Conservation (phyloP, 2,888 invertebrate species). For the Hypena proboscidalis region DNA sequence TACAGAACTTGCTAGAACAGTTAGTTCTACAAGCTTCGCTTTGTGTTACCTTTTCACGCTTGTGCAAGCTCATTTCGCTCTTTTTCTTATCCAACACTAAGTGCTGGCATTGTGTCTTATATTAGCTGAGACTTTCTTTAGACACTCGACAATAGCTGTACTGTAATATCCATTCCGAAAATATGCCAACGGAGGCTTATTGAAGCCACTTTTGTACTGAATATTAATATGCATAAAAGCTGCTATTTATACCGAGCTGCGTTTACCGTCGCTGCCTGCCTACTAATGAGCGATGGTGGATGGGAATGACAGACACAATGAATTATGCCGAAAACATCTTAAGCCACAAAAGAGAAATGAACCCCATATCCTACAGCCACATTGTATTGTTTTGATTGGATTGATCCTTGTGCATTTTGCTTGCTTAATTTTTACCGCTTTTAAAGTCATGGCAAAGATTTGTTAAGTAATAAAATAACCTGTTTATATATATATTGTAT, state of each 20-base stretch:
- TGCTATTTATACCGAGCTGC: conserved; percentile 4
- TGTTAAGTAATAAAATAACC: too few species aligned
- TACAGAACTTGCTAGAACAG: too few species aligned
- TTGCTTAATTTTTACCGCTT: too few species aligned
- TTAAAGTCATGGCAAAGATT: too few species aligned
- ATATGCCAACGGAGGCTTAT: background rate
- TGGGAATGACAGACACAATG: conserved; percentile 18
- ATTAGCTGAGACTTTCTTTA: background rate
- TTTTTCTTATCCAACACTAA: background rate
- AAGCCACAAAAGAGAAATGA: conserved; percentile 10
- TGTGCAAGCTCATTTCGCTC: too few species aligned
- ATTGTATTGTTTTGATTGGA: conserved; percentile 43
- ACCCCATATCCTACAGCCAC: conserved; percentile 28
- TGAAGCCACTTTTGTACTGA: background rate
- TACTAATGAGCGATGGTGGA: conserved; percentile 5
- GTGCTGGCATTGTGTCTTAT: background rate
- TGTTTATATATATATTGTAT: too few species aligned
- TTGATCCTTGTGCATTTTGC: too few species aligned
- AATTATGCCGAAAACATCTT: conserved; percentile 24
- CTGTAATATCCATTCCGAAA: background rate
- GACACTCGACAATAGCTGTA: background rate
- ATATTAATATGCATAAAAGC: conserved; percentile 8
- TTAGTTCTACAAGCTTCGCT: too few species aligned
- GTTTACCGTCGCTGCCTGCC: background rate
- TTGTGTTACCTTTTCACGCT: too few species aligned